Percentiles rank a stretch among this genome's conserved stretches.
These are phyloP conservation scores for Phodopus roborovskii DNA, from an alignment of 2,113 vertebrate species.

Conservation along the genomic window DNA sequence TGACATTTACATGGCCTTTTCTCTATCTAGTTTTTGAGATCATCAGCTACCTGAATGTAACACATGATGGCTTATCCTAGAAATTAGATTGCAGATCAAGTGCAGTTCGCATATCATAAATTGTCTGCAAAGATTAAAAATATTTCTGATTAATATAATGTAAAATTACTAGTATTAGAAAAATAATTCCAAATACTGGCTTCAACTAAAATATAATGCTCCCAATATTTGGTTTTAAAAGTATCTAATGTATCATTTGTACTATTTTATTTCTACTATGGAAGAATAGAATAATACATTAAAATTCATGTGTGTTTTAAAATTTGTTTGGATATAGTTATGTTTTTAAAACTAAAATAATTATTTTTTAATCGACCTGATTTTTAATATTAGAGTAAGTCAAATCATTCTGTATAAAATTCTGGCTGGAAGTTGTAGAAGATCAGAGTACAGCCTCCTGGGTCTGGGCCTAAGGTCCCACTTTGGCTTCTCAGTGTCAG, in stretches of 20 bases:
- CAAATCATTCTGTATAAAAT: slow-evolving; percentile 27
- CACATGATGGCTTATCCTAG: background rate
- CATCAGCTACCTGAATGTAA: background rate
- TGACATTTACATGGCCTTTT: background rate
- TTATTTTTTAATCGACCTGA: background rate
- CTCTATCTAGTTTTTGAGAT: background rate
- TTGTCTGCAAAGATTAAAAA: background rate
- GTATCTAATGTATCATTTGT: background rate
- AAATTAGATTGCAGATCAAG: background rate
- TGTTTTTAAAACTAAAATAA: background rate
- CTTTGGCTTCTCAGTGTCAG: background rate
- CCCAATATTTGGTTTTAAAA: background rate
- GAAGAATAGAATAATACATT: background rate
- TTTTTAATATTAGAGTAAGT: slow-evolving; percentile 32
- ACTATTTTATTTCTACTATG: slow-evolving; percentile 21
- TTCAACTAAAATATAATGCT: slow-evolving; percentile 33
- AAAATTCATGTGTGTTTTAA: background rate
- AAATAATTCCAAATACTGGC: background rate
- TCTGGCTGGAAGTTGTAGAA: background rate
- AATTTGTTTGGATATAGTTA: background rate
- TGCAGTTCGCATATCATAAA: background rate
- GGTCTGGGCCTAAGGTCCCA: background rate
- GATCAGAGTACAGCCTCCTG: background rate
- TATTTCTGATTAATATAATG: slow-evolving; percentile 22
- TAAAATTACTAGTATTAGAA: background rate